Percentiles rank a stretch among this genome's conserved stretches.
Evolutionary conservation across 2,888 invertebrate species (phyloP).

Genomic region (Melanargia galathea): DNA sequence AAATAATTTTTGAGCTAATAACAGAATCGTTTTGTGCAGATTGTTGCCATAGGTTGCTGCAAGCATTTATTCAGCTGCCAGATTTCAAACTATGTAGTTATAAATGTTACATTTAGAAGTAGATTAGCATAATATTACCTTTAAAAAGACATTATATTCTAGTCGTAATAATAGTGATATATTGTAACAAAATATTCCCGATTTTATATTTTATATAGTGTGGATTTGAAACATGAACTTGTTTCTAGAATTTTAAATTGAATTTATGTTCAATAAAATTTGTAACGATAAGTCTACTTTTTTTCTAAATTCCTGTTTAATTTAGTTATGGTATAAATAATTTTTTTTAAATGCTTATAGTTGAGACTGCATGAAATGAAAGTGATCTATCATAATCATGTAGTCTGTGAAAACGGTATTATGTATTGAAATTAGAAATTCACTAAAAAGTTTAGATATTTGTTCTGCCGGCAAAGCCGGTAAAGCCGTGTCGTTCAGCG

Average conservation of each 20-base stretch:
- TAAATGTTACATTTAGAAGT: slow-evolving; percentile 29
- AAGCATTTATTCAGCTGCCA: slow-evolving; percentile 1
- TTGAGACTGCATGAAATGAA: too few relatives aligned
- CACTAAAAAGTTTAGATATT: too few relatives aligned
- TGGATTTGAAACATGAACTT: slow-evolving; percentile 1
- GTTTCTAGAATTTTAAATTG: slow-evolving; percentile 15
- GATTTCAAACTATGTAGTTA: slow-evolving; percentile 3
- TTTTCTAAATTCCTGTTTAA: slow-evolving; percentile 13
- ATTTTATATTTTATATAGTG: slow-evolving; percentile 32
- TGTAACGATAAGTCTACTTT: slow-evolving; percentile 5
- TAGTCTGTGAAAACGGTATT: too few relatives aligned
- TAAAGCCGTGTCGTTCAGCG: too few relatives aligned
- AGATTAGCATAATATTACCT: slow-evolving; percentile 27
- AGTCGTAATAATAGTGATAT: slow-evolving; percentile 39
- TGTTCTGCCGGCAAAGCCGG: too few relatives aligned
- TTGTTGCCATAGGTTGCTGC: not conserved
- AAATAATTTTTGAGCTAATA: too few relatives aligned
- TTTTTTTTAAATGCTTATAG: too few relatives aligned
- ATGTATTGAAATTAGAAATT: too few relatives aligned
- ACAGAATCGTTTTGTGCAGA: too few relatives aligned
- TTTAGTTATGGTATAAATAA: not conserved
- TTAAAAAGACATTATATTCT: slow-evolving; percentile 36
- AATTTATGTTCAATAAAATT: slow-evolving; percentile 19
- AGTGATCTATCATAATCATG: too few relatives aligned
- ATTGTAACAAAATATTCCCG: slow-evolving; percentile 33